These are phyloP conservation scores for Phasia obesa DNA, from an alignment of 2,888 invertebrate genomes.

Conservation along the genomic window DNA sequence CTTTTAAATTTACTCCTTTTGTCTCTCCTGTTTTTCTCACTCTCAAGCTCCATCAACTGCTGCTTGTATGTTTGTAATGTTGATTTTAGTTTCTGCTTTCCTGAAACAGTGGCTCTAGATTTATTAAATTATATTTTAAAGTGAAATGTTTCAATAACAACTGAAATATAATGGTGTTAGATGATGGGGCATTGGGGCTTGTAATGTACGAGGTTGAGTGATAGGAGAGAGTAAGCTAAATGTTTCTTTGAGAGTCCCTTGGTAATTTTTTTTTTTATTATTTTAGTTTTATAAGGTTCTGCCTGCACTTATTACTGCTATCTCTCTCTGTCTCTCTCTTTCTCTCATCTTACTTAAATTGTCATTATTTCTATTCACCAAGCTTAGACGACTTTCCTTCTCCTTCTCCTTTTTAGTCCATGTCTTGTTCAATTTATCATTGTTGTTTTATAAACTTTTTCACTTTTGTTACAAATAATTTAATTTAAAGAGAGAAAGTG, in stretches of 20 bases:
- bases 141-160: background rate
- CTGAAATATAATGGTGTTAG: background rate
- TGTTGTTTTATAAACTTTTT: slow-evolving; percentile 19
- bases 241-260: no score
- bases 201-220: no score
- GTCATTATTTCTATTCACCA: background rate
- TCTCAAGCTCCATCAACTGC: background rate
- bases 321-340: background rate
- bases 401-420: background rate
- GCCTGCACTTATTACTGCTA: background rate
- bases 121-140: slow-evolving; percentile 16
- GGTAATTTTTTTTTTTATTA: no score
- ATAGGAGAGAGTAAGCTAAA: no score
- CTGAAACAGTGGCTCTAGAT: slow-evolving; percentile 19
- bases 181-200: no score
- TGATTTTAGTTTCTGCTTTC: slow-evolving; percentile 26
- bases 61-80: background rate
- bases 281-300: no score
- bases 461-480: slow-evolving; percentile 23
- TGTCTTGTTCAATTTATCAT: background rate
- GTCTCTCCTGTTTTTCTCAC: no score
- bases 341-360: no score
- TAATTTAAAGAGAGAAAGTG: slow-evolving; percentile 24
- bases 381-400: background rate
- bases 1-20: background rate